These are phyloP conservation scores for Coleophora deauratella DNA, from an alignment of 2,888 invertebrate species.

Conservation along the genomic window DNA sequence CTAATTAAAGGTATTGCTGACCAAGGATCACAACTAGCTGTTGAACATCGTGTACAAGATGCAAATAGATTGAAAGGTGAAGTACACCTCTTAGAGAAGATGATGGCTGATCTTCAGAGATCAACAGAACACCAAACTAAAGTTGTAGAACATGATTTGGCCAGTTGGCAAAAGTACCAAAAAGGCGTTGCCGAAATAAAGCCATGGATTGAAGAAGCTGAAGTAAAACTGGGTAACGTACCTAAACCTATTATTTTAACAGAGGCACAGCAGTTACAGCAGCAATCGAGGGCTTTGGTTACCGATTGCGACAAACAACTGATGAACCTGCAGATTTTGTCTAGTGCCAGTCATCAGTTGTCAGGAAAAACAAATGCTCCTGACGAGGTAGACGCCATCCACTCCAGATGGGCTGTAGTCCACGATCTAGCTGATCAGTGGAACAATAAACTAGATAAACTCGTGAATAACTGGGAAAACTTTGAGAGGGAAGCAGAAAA, in stretches of 20 bases:
- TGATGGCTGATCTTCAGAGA: conserved; percentile 83
- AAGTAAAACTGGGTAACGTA: conserved; percentile 82
- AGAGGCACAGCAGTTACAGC: conserved; percentile 87
- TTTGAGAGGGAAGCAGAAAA: conserved; percentile 85
- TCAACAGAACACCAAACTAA: conserved; percentile 85
- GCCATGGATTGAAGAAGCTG: conserved; percentile 92
- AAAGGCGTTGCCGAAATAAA: conserved; percentile 84
- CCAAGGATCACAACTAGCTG: conserved; percentile 82
- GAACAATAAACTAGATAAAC: conserved; percentile 83
- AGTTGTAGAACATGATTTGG: conserved; percentile 83
- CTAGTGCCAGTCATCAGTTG: conserved; percentile 83
- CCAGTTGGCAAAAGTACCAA: conserved; percentile 90
- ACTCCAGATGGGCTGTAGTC: conserved; percentile 89
- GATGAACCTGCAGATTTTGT: conserved; percentile 82
- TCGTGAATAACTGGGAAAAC: conserved; percentile 86
- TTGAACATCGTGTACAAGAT: conserved; percentile 79
- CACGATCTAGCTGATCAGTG: conserved; percentile 86
- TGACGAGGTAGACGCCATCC: conserved; percentile 88
- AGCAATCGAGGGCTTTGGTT: conserved; percentile 81
- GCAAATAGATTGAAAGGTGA: conserved; percentile 84
- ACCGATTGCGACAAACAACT: conserved; percentile 85
- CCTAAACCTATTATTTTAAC: conserved; percentile 84
- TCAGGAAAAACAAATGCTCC: conserved; percentile 83
- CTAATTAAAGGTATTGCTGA: conserved; percentile 82
- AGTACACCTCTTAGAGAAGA: conserved; percentile 82